phyloP scores from a whole-genome alignment of 2,113 vertebrate genomes.

The Ramphastos sulfuratus region DNA sequence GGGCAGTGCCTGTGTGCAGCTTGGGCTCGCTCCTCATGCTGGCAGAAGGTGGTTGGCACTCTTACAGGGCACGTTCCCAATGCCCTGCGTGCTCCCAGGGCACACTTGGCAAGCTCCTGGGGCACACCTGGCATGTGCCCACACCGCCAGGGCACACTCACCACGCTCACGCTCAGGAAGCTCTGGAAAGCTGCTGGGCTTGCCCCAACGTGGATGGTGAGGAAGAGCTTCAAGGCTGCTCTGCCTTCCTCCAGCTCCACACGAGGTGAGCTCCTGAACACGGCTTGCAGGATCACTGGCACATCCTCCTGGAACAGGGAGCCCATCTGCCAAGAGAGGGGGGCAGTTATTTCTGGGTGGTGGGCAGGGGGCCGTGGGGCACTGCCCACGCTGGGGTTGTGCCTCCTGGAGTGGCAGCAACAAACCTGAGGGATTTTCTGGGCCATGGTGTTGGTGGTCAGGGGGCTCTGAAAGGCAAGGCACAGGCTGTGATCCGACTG shows the following conservation, averaged over 20 bases:
- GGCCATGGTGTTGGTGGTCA: constrained; percentile 15
- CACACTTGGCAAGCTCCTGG: too few species aligned
- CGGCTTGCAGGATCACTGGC: not conserved
- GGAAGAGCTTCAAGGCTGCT: constrained; percentile 36
- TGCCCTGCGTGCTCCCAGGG: too few species aligned
- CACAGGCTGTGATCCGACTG: rapidly evolving
- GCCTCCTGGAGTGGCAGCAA: not conserved
- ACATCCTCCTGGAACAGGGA: constrained; percentile 56
- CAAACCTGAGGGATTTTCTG: constrained; percentile 26
- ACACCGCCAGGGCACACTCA: not conserved
- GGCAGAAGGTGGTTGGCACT: too few species aligned
- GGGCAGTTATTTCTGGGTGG: not conserved
- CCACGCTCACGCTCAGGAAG: not conserved
- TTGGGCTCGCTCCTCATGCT: not conserved
- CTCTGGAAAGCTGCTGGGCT: not conserved
- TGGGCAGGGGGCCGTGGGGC: rapidly evolving
- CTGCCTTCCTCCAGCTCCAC: constrained; percentile 45
- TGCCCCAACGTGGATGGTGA: not conserved
- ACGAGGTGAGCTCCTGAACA: not conserved
- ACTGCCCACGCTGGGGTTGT: rapidly evolving
- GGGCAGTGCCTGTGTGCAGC: not conserved
- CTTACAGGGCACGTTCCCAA: too few species aligned
- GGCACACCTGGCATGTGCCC: too few species aligned
- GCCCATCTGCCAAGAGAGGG: not conserved
- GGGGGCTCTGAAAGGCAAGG: not conserved